Evolutionary conservation across 2,797 vertebrate species (phyloP).

Genomic region (Pygocentrus nattereri): DNA sequence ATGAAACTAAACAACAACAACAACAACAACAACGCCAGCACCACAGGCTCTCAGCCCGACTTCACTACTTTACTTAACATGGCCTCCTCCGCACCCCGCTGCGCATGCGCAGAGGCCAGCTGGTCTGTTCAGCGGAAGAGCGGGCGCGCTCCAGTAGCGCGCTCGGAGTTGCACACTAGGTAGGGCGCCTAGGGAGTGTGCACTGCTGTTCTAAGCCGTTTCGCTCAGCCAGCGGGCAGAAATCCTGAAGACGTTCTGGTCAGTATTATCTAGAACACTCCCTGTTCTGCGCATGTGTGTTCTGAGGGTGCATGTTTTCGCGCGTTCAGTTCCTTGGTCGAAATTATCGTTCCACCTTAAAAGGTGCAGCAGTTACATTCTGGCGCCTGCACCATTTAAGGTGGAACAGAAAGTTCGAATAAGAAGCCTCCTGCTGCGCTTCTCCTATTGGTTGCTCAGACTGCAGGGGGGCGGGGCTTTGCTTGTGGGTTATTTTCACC

Average conservation of each 20-base stretch:
- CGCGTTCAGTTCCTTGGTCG: too few relatives aligned
- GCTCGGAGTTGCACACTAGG: background rate
- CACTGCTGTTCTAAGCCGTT: background rate
- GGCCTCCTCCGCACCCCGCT: slow-evolving; percentile 68
- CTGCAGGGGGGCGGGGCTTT: background rate
- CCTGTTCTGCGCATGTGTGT: too few relatives aligned
- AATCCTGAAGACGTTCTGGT: too few relatives aligned
- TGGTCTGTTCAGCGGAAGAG: slow-evolving; percentile 7
- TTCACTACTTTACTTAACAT: slow-evolving; percentile 74
- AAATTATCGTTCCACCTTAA: too few relatives aligned
- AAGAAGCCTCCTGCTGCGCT: background rate
- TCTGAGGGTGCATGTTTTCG: too few relatives aligned
- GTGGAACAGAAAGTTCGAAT: background rate
- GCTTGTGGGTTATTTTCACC: background rate
- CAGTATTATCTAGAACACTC: too few relatives aligned
- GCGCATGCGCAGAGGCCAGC: slow-evolving; percentile 57
- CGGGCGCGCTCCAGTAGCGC: background rate
- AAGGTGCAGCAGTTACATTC: too few relatives aligned
- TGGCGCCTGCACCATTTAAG: background rate
- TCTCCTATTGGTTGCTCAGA: background rate
- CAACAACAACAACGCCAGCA: background rate
- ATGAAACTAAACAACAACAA: slow-evolving; percentile 24
- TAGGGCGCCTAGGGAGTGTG: background rate
- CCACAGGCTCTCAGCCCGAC: slow-evolving; percentile 54
- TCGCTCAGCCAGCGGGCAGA: too few relatives aligned